These are phyloP conservation scores for Luehdorfia chinensis DNA, from an alignment of 1,140 invertebrate species.

Conservation along the genomic window DNA sequence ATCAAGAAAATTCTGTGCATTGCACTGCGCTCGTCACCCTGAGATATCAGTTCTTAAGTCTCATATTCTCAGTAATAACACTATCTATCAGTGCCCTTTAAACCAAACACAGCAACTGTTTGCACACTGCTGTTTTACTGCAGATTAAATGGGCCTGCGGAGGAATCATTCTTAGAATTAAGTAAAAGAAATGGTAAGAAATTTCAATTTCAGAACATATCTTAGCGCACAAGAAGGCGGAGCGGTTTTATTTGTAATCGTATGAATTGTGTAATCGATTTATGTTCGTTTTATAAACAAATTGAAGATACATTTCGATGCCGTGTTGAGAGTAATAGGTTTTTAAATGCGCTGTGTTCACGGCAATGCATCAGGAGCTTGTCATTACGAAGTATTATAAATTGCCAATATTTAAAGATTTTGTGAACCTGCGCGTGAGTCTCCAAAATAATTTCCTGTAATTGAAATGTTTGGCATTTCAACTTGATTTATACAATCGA, in stretches of 20 bases:
- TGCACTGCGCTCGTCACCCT: no score
- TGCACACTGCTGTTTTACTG: no score
- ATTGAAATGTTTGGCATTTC: conserved; percentile 41
- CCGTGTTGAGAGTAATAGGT: conserved; percentile 58
- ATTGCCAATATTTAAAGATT: conserved; percentile 38
- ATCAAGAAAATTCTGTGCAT: no score
- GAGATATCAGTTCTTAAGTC: no score
- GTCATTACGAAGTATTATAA: conserved; percentile 31
- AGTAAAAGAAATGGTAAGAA: conserved; percentile 10
- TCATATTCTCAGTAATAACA: no score
- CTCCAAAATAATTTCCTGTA: conserved; percentile 26
- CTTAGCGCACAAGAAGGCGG: conserved; percentile 24
- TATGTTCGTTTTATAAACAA: conserved; percentile 38
- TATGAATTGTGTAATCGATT: conserved; percentile 47
- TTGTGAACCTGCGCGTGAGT: conserved; percentile 35
- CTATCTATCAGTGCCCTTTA: no score
- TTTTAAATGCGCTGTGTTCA: conserved; percentile 45
- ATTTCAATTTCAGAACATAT: conserved; percentile 17
- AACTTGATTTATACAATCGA: conserved; percentile 20
- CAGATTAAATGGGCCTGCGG: no score
- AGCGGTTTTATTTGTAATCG: conserved; percentile 40
- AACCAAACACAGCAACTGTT: no score
- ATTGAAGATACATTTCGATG: conserved; percentile 40
- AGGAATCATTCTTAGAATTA: no score
- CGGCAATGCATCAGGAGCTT: conserved; percentile 40